Percentiles rank a stretch among this genome's conserved stretches.
These are phyloP conservation scores for Clarias batrachus DNA, from an alignment of 2,113 vertebrate genomes.

Conservation along the genomic window DNA sequence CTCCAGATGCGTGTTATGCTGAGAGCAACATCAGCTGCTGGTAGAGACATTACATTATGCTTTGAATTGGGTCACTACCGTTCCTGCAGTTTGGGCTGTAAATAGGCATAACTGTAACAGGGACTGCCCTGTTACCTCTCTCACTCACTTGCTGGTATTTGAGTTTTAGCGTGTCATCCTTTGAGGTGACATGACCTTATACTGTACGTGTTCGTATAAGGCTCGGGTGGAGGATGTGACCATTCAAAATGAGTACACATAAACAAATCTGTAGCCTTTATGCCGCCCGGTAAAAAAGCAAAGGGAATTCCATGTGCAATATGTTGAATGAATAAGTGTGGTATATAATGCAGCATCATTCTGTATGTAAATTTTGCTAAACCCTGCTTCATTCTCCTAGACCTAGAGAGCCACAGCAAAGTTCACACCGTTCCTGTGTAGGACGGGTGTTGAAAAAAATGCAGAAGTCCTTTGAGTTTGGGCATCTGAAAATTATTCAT, in stretches of 20 bases:
- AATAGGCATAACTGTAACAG: slow-evolving; percentile 12
- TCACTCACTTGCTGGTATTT: slow-evolving; percentile 10
- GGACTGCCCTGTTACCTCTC: slow-evolving; percentile 36
- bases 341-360: not conserved
- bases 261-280: slow-evolving; percentile 18
- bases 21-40: slow-evolving; percentile 41
- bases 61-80: slow-evolving; percentile 38
- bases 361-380: not conserved
- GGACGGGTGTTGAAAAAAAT: slow-evolving; percentile 1
- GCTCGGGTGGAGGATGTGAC: not conserved
- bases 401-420: not conserved
- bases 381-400: not conserved
- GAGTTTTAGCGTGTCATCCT: slow-evolving; percentile 32
- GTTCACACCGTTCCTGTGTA: not conserved
- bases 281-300: not conserved
- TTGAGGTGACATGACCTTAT: slow-evolving; percentile 22
- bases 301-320: slow-evolving; percentile 2
- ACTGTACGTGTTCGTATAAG: not conserved
- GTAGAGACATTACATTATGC: slow-evolving; percentile 10
- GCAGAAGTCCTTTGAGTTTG: not conserved
- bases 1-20: slow-evolving; percentile 23
- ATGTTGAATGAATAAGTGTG: not conserved
- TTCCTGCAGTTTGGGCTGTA: slow-evolving; percentile 26
- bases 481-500: slow-evolving; percentile 3
- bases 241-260: slow-evolving; percentile 39